Evolutionary conservation across 2,113 vertebrate genomes (phyloP), one percentile per base, ranked within the genome.

Genomic region (Alces alces): DNA sequence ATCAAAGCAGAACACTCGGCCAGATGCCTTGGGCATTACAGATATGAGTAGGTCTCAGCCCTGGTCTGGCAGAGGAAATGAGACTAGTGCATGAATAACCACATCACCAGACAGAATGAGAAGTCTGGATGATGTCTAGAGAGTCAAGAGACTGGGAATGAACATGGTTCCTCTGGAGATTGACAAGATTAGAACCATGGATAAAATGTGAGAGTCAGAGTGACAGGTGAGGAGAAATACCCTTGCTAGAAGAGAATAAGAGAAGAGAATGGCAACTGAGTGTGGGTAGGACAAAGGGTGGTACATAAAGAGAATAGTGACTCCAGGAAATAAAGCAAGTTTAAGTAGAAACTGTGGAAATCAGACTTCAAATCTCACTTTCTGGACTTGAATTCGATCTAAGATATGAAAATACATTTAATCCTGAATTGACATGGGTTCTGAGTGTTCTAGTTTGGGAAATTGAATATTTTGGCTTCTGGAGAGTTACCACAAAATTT

Each of bases 341-440:
- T 86, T 30, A 58, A 23, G 43, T 36, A 47, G 76, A 83, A 61
- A 60, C 54, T 36, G n/a, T 58, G 45, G 61, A 96, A 87, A 94
- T 94, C 4, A 84, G 73, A 87, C 60, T 83, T 43, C 80, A 90
- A 57, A n/a, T 84, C 33, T 82, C 28, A 52, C 39, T 47, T 95
- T 91, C 60, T 45, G 5, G 43, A 93, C 30, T 66, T 89, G 6
- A 92, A 97, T 86, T 76, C 17, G 4, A 27, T 64, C 54, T 66
- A 89, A 89, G 13, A 92, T 28, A 70, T 2, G 21, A 89, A 96
- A 96, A 82, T 86, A 64, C 19, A 83, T 76, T 93, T 86, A 96
- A 89, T 70, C 66, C 7, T 82, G 80, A 58, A 86, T 6, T 58
- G 47, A 61, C 60, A 23, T 86, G 50, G 70, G 28, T 82, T 86